phyloP scores from a whole-genome alignment of 2,888 invertebrate species.

The Aethes cnicana region DNA sequence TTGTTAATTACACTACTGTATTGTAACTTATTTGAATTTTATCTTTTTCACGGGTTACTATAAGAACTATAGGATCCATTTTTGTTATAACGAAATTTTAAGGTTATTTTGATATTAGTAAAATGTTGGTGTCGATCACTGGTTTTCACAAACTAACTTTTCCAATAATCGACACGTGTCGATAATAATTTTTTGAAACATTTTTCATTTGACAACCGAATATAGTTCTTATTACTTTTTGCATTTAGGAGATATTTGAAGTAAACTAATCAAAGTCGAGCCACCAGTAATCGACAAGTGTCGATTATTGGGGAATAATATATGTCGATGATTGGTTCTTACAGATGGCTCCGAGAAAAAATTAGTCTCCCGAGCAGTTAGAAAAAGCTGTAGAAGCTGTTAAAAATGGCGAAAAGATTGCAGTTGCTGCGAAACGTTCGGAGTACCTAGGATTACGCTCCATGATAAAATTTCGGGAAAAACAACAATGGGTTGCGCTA shows the following conservation, averaged over 20 bases:
- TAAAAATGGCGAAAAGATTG: conserved; percentile 3
- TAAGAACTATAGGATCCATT: no score
- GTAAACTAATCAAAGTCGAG: conserved; percentile 14
- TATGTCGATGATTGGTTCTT: conserved; percentile 9
- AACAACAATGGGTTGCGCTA: conserved; percentile 29
- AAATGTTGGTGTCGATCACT: no score
- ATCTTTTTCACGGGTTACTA: conserved; percentile 21
- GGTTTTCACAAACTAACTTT: conserved; percentile 20
- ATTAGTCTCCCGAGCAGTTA: conserved; percentile 9
- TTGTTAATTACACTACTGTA: conserved; percentile 10
- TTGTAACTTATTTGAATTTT: conserved; percentile 14
- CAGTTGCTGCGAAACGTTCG: conserved; percentile 10
- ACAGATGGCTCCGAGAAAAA: conserved; percentile 11
- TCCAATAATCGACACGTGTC: no score
- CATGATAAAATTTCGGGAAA: conserved; percentile 6
- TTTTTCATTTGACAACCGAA: conserved; percentile 17
- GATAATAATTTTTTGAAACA: conserved; percentile 20
- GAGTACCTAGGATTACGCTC: conserved; percentile 13
- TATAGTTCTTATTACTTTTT: conserved; percentile 15
- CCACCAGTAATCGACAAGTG: conserved; percentile 27
- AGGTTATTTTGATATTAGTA: no score
- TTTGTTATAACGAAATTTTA: no score
- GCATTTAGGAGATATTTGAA: conserved; percentile 10
- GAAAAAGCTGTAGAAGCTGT: conserved; percentile 15
- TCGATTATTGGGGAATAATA: background rate